A percentile compares a stretch with the other conserved stretches of the same genome.
These are phyloP conservation scores for Hydrophis major DNA, from an alignment of 2,797 vertebrate species.

Conservation along the genomic window DNA sequence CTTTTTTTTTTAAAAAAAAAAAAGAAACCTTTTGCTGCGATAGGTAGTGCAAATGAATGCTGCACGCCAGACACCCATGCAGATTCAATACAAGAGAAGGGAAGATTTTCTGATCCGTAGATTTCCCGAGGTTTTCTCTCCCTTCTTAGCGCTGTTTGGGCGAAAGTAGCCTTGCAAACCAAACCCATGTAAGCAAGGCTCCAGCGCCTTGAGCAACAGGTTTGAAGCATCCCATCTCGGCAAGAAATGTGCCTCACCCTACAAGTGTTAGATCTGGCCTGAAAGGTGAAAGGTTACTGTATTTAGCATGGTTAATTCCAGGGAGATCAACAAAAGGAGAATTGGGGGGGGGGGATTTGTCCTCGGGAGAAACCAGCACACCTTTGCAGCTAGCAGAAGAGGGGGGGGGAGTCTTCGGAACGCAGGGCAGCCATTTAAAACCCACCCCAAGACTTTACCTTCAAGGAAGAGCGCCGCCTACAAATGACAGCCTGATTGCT, in stretches of 20 bases:
- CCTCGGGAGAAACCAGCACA: not conserved
- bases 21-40: slow-evolving; percentile 25
- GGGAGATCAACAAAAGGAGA: not conserved
- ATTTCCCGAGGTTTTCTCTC: slow-evolving; percentile 13
- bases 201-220: slow-evolving; percentile 58
- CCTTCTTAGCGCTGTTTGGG: slow-evolving; percentile 1
- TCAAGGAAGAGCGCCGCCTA: not conserved
- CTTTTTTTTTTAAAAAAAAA: not conserved
- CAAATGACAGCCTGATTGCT: slow-evolving; percentile 49
- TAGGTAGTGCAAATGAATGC: slow-evolving; percentile 9
- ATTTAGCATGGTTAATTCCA: slow-evolving; percentile 24
- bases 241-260: not conserved
- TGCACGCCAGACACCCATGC: slow-evolving; percentile 22
- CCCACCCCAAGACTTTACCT: not conserved
- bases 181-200: not conserved
- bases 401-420: slow-evolving; percentile 42
- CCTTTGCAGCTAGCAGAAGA: not conserved
- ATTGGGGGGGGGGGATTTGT: not conserved
- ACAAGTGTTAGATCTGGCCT: not conserved
- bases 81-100: not conserved
- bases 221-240: slow-evolving; percentile 21
- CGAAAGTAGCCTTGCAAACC: slow-evolving; percentile 1
- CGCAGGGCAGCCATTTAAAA: slow-evolving; percentile 12
- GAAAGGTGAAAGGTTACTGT: not conserved
- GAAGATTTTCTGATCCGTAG: slow-evolving; percentile 10